These are phyloP conservation scores for Drosophila micromelanica DNA, from an alignment of 1,140 invertebrate species.

Conservation along the genomic window DNA sequence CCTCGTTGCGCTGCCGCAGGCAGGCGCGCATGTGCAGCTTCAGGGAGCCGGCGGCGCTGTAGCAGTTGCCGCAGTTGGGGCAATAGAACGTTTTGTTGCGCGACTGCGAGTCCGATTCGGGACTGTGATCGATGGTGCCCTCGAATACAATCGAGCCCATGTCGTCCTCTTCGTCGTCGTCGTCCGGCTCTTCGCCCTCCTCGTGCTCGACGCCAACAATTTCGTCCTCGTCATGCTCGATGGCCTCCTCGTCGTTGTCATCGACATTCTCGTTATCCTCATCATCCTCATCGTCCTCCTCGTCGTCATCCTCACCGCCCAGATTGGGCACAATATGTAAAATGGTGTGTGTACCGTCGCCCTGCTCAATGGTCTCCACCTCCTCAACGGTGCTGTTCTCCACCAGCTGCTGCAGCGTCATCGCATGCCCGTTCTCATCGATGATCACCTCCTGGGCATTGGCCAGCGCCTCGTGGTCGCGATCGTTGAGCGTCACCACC, in stretches of 20 bases:
- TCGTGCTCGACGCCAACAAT: slow-evolving; percentile 57
- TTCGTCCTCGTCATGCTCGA: slow-evolving; percentile 47
- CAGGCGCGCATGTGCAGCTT: slow-evolving; percentile 83
- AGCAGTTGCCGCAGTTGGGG: slow-evolving; percentile 81
- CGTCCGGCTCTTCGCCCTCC: slow-evolving; percentile 38
- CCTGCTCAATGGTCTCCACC: slow-evolving; percentile 76
- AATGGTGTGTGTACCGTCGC: slow-evolving; percentile 80
- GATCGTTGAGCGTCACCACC: slow-evolving; percentile 64
- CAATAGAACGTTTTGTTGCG: slow-evolving; percentile 81
- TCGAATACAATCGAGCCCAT: slow-evolving; percentile 58
- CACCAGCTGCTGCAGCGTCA: slow-evolving; percentile 74
- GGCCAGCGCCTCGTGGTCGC: slow-evolving; percentile 59
- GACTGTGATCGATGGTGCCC: slow-evolving; percentile 61
- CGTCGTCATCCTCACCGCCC: slow-evolving; percentile 31
- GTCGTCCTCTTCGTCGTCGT: slow-evolving; percentile 51
- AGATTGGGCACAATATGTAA: slow-evolving; percentile 71
- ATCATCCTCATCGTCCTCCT: slow-evolving; percentile 33
- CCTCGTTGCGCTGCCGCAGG: slow-evolving; percentile 70
- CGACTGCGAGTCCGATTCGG: slow-evolving; percentile 53
- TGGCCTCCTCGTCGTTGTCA: slow-evolving; percentile 19
- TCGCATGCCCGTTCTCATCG: slow-evolving; percentile 77
- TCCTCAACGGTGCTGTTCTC: slow-evolving; percentile 78
- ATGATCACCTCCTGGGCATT: slow-evolving; percentile 78
- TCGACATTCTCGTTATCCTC: slow-evolving; percentile 25
- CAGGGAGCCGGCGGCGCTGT: slow-evolving; percentile 78